These are phyloP conservation scores for Gymnocypris eckloni DNA, from an alignment of 2,797 vertebrate species.

Conservation along the genomic window DNA sequence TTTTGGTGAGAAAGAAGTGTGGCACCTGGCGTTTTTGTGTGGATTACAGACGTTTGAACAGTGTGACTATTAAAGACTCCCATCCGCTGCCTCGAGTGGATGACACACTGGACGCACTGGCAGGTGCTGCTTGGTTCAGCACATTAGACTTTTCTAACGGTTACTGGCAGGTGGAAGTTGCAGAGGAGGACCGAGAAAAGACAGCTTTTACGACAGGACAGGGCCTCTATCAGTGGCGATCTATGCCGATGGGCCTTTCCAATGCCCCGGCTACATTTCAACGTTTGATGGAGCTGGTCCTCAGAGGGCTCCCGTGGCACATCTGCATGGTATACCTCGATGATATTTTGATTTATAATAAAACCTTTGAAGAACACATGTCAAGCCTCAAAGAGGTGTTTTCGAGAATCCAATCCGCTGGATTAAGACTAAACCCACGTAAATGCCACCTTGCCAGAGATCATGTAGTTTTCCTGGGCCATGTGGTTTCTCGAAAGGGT, in stretches of 20 bases:
- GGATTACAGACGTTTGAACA: constrained; percentile 41
- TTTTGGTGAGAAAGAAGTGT: constrained; percentile 47
- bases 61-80: constrained; percentile 36
- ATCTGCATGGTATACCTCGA: constrained; percentile 46
- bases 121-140: constrained; percentile 33
- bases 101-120: constrained; percentile 28
- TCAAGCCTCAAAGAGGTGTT: constrained; percentile 38
- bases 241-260: no score
- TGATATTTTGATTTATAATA: constrained; percentile 46
- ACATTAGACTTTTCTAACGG: no score
- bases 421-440: constrained; percentile 15
- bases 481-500: constrained; percentile 37
- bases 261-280: no score
- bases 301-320: constrained; percentile 44
- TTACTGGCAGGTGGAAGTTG: no score
- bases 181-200: no score
- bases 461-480: no score
- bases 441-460: constrained; percentile 46
- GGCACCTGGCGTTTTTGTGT: constrained; percentile 43
- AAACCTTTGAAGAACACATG: constrained; percentile 40
- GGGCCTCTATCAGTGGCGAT: no score
- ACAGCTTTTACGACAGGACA: no score
- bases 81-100: constrained; percentile 19
- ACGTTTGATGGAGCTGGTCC: constrained; percentile 38
- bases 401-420: constrained; percentile 13